These are phyloP conservation scores for Alca torda DNA, from an alignment of 2,797 vertebrate genomes.

Conservation along the genomic window DNA sequence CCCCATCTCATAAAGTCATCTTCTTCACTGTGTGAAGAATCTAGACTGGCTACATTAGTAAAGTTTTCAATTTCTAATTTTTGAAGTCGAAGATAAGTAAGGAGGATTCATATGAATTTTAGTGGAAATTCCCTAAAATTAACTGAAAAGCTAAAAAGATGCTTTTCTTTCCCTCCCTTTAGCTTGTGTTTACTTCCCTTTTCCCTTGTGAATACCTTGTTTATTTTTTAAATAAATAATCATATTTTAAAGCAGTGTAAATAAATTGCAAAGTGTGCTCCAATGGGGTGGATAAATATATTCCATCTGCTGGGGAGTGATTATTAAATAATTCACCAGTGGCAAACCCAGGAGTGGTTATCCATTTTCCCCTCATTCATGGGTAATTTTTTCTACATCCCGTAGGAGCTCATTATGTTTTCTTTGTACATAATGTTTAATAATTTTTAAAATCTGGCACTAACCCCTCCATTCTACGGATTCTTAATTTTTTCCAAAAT, in stretches of 20 bases:
- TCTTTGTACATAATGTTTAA: constrained; percentile 53
- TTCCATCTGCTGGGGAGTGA: constrained; percentile 57
- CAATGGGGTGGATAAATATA: constrained; percentile 53
- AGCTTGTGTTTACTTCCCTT: constrained; percentile 7
- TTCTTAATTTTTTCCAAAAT: constrained; percentile 2
- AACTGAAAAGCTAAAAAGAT: not conserved
- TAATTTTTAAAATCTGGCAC: constrained; percentile 27
- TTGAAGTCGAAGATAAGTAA: not conserved
- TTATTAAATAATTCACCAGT: constrained; percentile 72
- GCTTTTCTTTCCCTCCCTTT: not conserved
- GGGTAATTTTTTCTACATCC: constrained; percentile 54
- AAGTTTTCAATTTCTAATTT: not conserved
- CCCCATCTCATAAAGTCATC: not conserved
- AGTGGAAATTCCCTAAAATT: constrained; percentile 4
- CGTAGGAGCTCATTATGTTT: constrained; percentile 50
- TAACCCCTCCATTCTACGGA: not conserved
- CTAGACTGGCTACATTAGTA: not conserved
- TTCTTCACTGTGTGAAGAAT: not conserved
- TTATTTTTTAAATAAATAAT: constrained; percentile 69
- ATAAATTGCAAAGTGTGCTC: constrained; percentile 59
- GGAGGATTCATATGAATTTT: constrained; percentile 9
- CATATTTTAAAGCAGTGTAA: constrained; percentile 68
- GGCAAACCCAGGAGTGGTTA: constrained; percentile 41
- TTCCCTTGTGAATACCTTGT: constrained; percentile 41
- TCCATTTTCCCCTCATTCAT: constrained; percentile 52